These are phyloP conservation scores for Sylvia borin DNA, from an alignment of 2,797 vertebrate species.

Conservation along the genomic window DNA sequence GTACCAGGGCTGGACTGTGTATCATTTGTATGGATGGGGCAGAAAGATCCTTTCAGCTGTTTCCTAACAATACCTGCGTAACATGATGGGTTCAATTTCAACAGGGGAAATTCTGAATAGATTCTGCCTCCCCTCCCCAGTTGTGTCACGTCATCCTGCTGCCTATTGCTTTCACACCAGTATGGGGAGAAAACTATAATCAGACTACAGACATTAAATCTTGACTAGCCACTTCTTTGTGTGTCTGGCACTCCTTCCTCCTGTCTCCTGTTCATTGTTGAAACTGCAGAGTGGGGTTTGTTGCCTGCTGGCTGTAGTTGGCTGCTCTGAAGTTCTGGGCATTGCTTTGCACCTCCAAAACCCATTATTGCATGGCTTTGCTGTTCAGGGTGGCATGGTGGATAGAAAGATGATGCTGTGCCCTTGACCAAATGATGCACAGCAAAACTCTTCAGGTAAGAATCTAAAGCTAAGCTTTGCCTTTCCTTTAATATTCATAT, in stretches of 20 bases:
- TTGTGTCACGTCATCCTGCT: not conserved
- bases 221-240: not conserved
- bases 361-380: not conserved
- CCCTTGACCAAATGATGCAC: not conserved
- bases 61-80: not conserved
- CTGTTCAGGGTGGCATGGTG: not conserved
- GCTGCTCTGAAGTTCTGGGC: not conserved
- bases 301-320: not conserved
- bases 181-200: not conserved
- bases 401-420: not conserved
- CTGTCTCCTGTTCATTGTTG: not conserved
- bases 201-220: not conserved
- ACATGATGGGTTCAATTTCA: not conserved
- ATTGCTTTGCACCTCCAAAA: not conserved
- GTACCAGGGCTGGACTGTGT: not conserved
- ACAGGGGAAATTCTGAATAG: not conserved
- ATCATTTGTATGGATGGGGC: not conserved
- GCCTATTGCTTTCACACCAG: not conserved
- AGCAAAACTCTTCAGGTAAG: not conserved
- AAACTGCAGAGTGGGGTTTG: not conserved
- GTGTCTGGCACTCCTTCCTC: not conserved
- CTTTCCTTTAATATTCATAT: not conserved
- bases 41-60: not conserved
- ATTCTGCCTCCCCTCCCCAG: too few species aligned
- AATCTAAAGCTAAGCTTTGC: not conserved